phyloP scores from a whole-genome alignment of 2,797 vertebrate genomes.

The Neomorphus geoffroyi region DNA sequence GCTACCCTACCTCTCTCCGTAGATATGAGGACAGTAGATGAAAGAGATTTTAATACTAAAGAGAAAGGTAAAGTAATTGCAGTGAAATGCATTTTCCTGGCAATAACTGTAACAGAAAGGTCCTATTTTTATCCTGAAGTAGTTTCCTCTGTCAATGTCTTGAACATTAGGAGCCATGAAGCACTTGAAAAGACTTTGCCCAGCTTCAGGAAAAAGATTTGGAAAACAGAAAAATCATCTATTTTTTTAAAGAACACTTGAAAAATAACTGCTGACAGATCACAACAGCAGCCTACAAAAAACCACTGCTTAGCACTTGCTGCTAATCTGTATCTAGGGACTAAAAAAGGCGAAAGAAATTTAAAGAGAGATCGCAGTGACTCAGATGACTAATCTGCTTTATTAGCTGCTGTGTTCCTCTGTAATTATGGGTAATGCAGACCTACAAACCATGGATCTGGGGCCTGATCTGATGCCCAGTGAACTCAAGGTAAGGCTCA shows the following conservation, averaged over 20 bases:
- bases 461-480: neutral
- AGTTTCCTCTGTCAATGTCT: neutral
- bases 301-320: neutral
- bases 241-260: neutral
- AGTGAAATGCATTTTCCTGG: neutral
- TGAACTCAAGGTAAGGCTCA: neutral
- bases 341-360: neutral
- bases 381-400: neutral
- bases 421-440: neutral
- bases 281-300: neutral
- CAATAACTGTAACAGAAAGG: neutral
- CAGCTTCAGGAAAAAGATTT: neutral
- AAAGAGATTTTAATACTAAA: neutral
- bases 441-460: neutral
- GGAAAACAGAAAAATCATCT: neutral
- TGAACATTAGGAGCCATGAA: neutral
- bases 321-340: neutral
- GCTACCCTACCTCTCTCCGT: neutral
- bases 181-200: constrained; percentile 3
- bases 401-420: neutral
- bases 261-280: constrained; percentile 29
- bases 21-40: neutral
- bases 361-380: neutral
- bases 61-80: neutral
- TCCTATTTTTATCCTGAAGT: constrained; percentile 13